A percentile compares a stretch with the other conserved stretches of the same genome.
These are phyloP conservation scores for Spatula clypeata DNA, from an alignment of 2,797 vertebrate genomes.

Conservation along the genomic window DNA sequence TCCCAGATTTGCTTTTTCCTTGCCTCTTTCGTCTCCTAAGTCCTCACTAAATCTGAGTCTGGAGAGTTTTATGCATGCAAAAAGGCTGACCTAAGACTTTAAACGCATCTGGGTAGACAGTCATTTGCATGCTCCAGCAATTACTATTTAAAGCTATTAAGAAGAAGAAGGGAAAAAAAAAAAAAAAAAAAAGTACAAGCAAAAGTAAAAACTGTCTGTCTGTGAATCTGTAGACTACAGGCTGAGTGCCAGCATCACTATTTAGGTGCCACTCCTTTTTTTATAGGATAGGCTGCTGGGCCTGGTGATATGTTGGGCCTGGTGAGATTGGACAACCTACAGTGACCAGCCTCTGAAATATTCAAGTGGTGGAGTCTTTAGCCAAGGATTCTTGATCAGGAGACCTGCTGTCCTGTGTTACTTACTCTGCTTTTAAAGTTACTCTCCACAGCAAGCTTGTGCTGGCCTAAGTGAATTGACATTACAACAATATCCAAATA, in stretches of 20 bases:
- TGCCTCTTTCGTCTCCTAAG: conserved; percentile 25
- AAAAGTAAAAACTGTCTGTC: background rate
- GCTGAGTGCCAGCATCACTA: background rate
- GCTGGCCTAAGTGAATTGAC: background rate
- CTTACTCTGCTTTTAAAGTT: background rate
- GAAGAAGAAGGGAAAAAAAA: background rate
- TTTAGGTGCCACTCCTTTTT: background rate
- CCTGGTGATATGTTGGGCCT: background rate
- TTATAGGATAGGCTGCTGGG: background rate
- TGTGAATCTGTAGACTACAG: background rate
- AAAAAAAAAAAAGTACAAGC: background rate
- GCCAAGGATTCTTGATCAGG: background rate
- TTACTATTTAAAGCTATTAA: conserved; percentile 29
- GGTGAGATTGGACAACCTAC: background rate
- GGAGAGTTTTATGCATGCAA: conserved; percentile 13
- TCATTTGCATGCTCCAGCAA: conserved; percentile 13
- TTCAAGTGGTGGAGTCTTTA: rapidly evolving
- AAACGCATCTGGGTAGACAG: background rate
- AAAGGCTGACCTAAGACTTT: conserved; percentile 56
- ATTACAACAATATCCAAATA: rapidly evolving
- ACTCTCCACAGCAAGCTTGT: background rate
- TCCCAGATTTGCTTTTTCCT: conserved; percentile 29
- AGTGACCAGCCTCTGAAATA: background rate
- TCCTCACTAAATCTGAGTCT: conserved; percentile 43
- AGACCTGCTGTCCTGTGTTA: background rate